phyloP scores from a whole-genome alignment of 2,113 vertebrate genomes.

The Erinaceus europaeus region DNA sequence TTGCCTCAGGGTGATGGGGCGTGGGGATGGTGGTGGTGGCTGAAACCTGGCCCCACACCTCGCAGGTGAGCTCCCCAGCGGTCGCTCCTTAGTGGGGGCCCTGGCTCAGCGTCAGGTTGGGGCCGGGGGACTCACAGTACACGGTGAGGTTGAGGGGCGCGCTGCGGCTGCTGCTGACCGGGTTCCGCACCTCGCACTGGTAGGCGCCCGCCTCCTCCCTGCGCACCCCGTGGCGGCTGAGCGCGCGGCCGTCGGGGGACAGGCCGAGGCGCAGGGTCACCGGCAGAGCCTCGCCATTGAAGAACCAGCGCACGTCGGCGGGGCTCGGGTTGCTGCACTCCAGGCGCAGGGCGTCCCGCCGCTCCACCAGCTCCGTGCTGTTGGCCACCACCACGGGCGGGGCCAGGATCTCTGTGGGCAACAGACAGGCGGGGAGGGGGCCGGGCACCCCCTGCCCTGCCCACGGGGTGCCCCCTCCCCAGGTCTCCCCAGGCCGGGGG shows the following conservation, averaged over 20 bases:
- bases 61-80: not conserved
- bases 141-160: constrained; percentile 64
- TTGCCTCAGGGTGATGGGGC: too few relatives aligned
- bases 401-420: constrained; percentile 70
- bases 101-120: not conserved
- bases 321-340: constrained; percentile 56
- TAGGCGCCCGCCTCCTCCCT: constrained; percentile 69
- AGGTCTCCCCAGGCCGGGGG: not conserved
- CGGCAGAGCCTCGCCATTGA: constrained; percentile 60
- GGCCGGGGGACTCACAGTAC: constrained; percentile 71
- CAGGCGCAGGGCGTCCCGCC: constrained; percentile 66
- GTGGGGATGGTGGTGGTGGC: too few relatives aligned
- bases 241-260: constrained; percentile 33
- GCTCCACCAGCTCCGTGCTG: constrained; percentile 56
- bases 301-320: constrained; percentile 68
- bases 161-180: constrained; percentile 68
- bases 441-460: constrained; percentile 54
- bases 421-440: constrained; percentile 63
- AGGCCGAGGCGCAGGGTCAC: constrained; percentile 44
- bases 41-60: not conserved
- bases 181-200: constrained; percentile 71
- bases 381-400: constrained; percentile 61
- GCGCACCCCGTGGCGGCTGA: constrained; percentile 60
- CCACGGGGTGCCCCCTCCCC: not conserved
- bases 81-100: not conserved